Base-by-base conservation (phyloP, 2,797 vertebrate species). In the Anguilla pacifica region DNA sequence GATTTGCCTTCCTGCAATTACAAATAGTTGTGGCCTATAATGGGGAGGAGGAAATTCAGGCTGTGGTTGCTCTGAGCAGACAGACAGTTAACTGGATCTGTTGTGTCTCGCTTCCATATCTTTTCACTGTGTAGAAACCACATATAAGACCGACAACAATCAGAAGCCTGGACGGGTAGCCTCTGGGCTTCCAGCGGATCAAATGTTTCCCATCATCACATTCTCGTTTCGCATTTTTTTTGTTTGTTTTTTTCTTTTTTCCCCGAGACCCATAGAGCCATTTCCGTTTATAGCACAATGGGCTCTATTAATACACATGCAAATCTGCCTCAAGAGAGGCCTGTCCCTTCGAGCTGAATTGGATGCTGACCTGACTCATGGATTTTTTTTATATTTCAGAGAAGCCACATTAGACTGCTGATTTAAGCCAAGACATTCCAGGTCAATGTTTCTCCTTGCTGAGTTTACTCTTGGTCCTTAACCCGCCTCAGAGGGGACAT, bases 1-100 rank as follows among this genome's bases (percentile, higher is more conserved):
- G 84, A 94, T 94, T 95, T 95, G 93, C 94, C 94, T 94, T 95
- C 94, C 94, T 95, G 94, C 94, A 94, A 94, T 96, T 95, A 94
- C 89, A 89, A 92, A 96, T 95, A 94, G 90, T 93, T 96, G 94
- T 94, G 95, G 95, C 72, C 90, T 93, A 89, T 94, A 95, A 94
- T 94, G 90, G 93, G 90, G 91, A 94, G 93, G 93, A 93, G 92
- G 92, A 94, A 93, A 93, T 90, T 89, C 91, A 89, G 92, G 88
- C 90, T 95, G 94, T 28, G 94, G 95, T 93, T 88, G 90, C 89
- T 91, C 91, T 92, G 91, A 90, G 57, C 89, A 95, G 93, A 93
- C 92, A 83, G 87, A 87, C 53, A 67, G 39, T 85, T 83, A 92
- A 94, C 93, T 93, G 93, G 89, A 93, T 87, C 91, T 22, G 85